Evolutionary conservation across 2,888 invertebrate genomes (phyloP).

Genomic region (Eledone cirrhosa): DNA sequence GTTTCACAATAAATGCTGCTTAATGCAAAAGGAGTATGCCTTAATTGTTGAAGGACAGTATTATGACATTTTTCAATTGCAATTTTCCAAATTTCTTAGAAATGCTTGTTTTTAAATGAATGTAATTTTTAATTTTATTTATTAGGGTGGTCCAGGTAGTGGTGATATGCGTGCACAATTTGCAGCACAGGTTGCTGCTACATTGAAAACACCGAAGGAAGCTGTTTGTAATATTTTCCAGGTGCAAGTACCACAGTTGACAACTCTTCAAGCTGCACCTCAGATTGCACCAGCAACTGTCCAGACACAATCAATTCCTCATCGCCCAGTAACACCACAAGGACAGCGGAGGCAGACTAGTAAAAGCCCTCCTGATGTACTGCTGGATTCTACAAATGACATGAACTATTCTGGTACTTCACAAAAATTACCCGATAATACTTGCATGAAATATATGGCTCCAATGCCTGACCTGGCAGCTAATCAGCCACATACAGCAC

Average conservation of each 20-base stretch:
- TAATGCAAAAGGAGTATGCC: too few species aligned
- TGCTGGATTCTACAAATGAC: too few species aligned
- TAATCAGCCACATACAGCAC: not conserved
- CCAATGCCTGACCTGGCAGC: not conserved
- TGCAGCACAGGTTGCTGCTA: constrained; percentile 22
- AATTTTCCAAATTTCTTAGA: too few species aligned
- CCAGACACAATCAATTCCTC: not conserved
- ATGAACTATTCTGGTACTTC: not conserved
- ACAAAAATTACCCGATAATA: not conserved
- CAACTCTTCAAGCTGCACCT: not conserved
- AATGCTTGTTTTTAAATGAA: too few species aligned
- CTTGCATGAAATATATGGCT: not conserved
- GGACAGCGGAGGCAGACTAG: not conserved
- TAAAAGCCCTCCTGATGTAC: not conserved
- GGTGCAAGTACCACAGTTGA: not conserved
- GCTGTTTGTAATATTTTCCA: too few species aligned
- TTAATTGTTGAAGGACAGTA: too few species aligned
- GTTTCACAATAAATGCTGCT: too few species aligned
- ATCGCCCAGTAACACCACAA: not conserved
- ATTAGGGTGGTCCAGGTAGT: not conserved
- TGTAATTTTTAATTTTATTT: constrained; percentile 8
- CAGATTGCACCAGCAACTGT: not conserved
- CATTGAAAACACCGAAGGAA: not conserved
- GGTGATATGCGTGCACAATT: constrained; percentile 20
- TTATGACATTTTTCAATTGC: too few species aligned